phyloP scores from a whole-genome alignment of 2,113 vertebrate species.

The Nothocercus nigrocapillus region DNA sequence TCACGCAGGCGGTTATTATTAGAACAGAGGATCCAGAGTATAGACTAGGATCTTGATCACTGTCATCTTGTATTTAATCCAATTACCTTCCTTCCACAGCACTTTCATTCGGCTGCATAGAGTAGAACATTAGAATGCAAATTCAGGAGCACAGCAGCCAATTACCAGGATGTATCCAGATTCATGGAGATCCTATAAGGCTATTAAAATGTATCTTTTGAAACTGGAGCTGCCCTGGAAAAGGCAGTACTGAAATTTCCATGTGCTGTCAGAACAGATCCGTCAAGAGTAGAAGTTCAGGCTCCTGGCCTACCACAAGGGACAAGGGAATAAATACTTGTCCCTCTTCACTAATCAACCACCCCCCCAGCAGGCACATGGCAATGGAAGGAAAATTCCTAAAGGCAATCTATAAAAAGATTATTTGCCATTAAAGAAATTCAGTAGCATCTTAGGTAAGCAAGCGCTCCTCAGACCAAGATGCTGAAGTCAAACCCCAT shows the following conservation, averaged over 20 bases:
- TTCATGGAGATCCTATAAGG: not conserved
- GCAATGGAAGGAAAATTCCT: not conserved
- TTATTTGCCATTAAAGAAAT: constrained; percentile 25
- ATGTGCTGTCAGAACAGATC: not conserved
- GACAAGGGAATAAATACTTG: not conserved
- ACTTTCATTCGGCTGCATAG: not conserved
- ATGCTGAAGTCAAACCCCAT: not conserved
- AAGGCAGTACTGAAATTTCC: constrained; percentile 12
- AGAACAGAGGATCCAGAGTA: constrained; percentile 6
- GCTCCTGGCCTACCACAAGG: not conserved
- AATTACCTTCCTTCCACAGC: not conserved
- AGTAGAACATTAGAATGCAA: not conserved
- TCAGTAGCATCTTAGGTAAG: not conserved
- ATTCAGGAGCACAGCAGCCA: not conserved
- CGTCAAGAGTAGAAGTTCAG: not conserved
- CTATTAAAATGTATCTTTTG: not conserved
- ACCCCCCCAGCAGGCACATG: not conserved
- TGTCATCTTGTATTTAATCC: constrained; percentile 15
- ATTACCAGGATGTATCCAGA: not conserved
- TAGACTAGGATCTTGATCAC: not conserved
- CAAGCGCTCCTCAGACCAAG: not conserved
- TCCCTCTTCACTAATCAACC: not conserved
- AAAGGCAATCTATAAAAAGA: not conserved
- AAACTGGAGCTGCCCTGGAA: constrained; percentile 26
- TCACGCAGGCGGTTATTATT: not conserved